Base-by-base conservation (phyloP, 1,140 invertebrate species). In the Colletes gigas region DNA sequence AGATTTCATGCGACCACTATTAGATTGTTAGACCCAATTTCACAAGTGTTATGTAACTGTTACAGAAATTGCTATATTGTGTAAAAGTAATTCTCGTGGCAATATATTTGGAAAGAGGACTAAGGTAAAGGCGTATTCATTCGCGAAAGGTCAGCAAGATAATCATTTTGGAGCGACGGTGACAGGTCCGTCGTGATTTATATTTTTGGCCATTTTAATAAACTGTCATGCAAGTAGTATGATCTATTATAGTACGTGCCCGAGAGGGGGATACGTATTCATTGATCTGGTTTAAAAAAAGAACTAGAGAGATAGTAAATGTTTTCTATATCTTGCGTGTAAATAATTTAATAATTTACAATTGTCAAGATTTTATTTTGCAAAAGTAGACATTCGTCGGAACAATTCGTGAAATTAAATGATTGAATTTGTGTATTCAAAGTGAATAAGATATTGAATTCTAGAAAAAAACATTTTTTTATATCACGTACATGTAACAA, bases 1-100 rank as follows among this genome's bases (percentile, higher is more conserved):
- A 55, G 81, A 77, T 74, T 82, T 73, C 84, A 60, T 54, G 14
- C 62, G 73, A 66, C 52, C 21, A n/a, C 21, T 14, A 7, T 4
- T 47, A 54, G 30, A 21, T 67, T 44, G 39, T 17, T 73, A 66
- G 60, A 73, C 57, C 50, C 60, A 30, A 84, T 85, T 73, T 85
- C 83, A 17, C 66, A 84, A 84, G 30, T 39, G 68, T 85, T 85
- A 39, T 55, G 66, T 21, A 69, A 85, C 6, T 6, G n/a, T 9
- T 19, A 12, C 7, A 54, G 47, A 74, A 54, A 60, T 70, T 10
- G 21, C 17, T 68, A 10, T 14, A n/a, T 39, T n/a, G 59, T 30
- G 39, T 47, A 65, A 52, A 65, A 77, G 52, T 65, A 82, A 78
- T 84, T n/a, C 54, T 50, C 30, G 21, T 1, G 12, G 12, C 30